Evolutionary conservation across 1,140 invertebrate genomes (phyloP).

Genomic region (Drosophila bocqueti): DNA sequence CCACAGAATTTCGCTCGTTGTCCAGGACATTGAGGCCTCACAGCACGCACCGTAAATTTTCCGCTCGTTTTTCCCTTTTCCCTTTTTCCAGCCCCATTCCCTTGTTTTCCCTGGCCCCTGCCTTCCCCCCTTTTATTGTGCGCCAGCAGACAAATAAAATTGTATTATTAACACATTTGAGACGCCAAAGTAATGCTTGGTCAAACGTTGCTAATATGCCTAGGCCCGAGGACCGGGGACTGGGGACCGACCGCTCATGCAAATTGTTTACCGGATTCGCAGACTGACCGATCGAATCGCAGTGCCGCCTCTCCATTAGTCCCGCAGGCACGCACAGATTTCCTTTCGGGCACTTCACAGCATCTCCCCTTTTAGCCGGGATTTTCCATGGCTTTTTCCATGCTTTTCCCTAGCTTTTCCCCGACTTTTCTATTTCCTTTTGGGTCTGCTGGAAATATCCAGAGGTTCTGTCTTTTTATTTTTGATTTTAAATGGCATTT

Average conservation of each 20-base stretch:
- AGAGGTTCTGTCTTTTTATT: neutral
- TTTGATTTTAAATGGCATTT: neutral
- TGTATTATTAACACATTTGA: slow-evolving; percentile 81
- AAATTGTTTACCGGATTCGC: slow-evolving; percentile 64
- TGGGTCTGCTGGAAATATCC: too few relatives aligned
- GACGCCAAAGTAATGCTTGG: slow-evolving; percentile 71
- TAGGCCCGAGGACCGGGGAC: slow-evolving; percentile 7
- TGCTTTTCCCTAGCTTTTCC: neutral
- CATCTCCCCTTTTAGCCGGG: neutral
- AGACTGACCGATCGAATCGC: slow-evolving; percentile 48
- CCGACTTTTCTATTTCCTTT: neutral
- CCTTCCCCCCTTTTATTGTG: neutral
- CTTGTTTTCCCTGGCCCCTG: too few relatives aligned
- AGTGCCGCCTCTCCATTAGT: slow-evolving; percentile 67
- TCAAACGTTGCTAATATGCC: slow-evolving; percentile 73
- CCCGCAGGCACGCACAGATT: slow-evolving; percentile 52
- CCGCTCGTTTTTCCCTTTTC: slow-evolving; percentile 46
- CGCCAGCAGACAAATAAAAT: slow-evolving; percentile 63
- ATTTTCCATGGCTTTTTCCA: neutral
- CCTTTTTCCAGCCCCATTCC: neutral
- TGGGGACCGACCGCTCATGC: slow-evolving; percentile 51
- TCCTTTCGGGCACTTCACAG: slow-evolving; percentile 4
- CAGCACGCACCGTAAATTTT: slow-evolving; percentile 72
- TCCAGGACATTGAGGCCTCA: slow-evolving; percentile 11
- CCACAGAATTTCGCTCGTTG: slow-evolving; percentile 47